Evolutionary conservation across 2,888 invertebrate genomes (phyloP).

Genomic region (Petrolisthes cinctipes): DNA sequence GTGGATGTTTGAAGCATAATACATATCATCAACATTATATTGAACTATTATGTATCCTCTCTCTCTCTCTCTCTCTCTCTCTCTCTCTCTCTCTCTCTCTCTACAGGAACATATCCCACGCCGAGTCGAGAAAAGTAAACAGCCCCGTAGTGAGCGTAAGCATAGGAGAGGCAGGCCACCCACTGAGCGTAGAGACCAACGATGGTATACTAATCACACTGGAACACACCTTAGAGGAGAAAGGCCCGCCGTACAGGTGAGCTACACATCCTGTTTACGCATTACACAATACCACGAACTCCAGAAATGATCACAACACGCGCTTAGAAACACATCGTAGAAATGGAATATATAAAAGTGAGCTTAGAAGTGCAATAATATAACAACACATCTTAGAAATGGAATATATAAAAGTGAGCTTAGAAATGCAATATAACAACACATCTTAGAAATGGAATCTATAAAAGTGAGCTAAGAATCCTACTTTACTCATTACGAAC

Average conservation of each 20-base stretch:
- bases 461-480: too few relatives aligned
- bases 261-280: not conserved
- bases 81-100: not conserved
- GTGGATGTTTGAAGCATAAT: not conserved
- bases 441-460: too few relatives aligned
- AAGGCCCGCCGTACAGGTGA: not conserved
- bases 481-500: too few relatives aligned
- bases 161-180: not conserved
- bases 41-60: not conserved
- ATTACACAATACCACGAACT: too few relatives aligned
- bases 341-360: too few relatives aligned
- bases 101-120: constrained; percentile 19
- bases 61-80: not conserved
- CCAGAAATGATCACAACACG: too few relatives aligned
- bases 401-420: too few relatives aligned
- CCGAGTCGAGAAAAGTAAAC: constrained; percentile 31
- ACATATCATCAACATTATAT: too few relatives aligned
- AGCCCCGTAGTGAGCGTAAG: constrained; percentile 39
- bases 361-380: too few relatives aligned
- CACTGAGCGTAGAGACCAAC: not conserved
- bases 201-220: not conserved
- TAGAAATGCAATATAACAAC: too few relatives aligned
- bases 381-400: too few relatives aligned
- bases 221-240: not conserved
- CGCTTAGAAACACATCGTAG: too few relatives aligned